Percentiles rank a stretch among this genome's conserved stretches.
phyloP scores from a whole-genome alignment of 2,113 vertebrate genomes.

The Nannospalax galili region DNA sequence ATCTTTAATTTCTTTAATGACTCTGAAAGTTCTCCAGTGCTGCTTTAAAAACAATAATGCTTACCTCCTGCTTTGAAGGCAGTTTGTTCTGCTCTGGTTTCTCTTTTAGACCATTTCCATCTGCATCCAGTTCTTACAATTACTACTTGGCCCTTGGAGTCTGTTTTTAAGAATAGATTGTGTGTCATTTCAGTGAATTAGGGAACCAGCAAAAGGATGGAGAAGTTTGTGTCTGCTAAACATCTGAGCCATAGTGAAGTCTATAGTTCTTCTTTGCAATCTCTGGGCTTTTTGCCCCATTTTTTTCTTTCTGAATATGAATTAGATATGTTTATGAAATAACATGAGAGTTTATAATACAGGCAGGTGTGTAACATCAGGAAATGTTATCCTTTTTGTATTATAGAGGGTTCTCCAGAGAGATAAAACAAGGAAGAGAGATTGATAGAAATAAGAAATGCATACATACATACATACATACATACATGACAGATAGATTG shows the following conservation, averaged over 20 bases:
- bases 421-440: not conserved
- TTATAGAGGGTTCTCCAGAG: not conserved
- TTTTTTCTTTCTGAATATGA: not conserved
- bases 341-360: not conserved
- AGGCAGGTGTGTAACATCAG: not conserved
- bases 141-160: not conserved
- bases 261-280: not conserved
- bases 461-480: fast-evolving
- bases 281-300: not conserved
- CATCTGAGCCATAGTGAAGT: not conserved
- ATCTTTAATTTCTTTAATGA: not conserved
- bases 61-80: not conserved
- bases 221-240: not conserved
- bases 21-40: not conserved
- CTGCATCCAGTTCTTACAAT: not conserved
- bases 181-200: slow-evolving; percentile 2
- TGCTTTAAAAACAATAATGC: slow-evolving; percentile 28
- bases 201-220: not conserved
- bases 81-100: slow-evolving; percentile 33
- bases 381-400: not conserved
- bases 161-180: not conserved
- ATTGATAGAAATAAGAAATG: not conserved
- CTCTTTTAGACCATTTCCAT: slow-evolving; percentile 14
- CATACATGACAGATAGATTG: not conserved
- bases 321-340: not conserved